Percentiles rank a stretch among this genome's conserved stretches.
phyloP scores from a whole-genome alignment of 2,888 invertebrate genomes.

The Adela reaumurella region DNA sequence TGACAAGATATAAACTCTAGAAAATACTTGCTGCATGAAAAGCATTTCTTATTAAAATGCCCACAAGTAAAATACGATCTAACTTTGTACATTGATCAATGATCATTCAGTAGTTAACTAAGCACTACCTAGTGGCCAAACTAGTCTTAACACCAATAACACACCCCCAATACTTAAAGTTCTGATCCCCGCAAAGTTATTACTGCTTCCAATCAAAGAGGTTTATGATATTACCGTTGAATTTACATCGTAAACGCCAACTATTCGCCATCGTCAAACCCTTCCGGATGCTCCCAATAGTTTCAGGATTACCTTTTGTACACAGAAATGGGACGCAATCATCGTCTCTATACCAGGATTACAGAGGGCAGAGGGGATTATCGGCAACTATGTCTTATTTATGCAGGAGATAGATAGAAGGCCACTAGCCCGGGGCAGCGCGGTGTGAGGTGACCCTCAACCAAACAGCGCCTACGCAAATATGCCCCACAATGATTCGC shows the following conservation, averaged over 20 bases:
- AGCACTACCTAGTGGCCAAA: conserved; percentile 14
- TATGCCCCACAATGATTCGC: conserved; percentile 52
- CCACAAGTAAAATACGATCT: too few relatives aligned
- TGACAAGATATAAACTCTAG: too few relatives aligned
- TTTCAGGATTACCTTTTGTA: conserved; percentile 56
- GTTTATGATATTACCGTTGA: conserved; percentile 50
- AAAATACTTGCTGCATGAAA: too few relatives aligned
- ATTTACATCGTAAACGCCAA: conserved; percentile 55
- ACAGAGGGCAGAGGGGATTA: conserved; percentile 32
- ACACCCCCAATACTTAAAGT: conserved; percentile 12
- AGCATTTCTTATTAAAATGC: too few relatives aligned
- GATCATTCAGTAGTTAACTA: too few relatives aligned
- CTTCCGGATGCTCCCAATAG: conserved; percentile 31
- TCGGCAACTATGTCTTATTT: conserved; percentile 19
- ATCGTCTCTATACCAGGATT: conserved; percentile 49
- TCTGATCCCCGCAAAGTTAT: conserved; percentile 32
- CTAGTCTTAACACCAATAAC: conserved; percentile 11
- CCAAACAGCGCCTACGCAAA: conserved; percentile 35
- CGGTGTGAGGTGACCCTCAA: conserved; percentile 6
- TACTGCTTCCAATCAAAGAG: conserved; percentile 44
- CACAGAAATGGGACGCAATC: conserved; percentile 53
- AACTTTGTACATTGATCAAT: too few relatives aligned
- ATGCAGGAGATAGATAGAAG: conserved; percentile 14
- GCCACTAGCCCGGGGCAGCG: conserved; percentile 27
- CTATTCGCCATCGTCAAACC: conserved; percentile 14